Conservation (phyloP, 2,113 vertebrate genomes). For the Bubo bubo region DNA sequence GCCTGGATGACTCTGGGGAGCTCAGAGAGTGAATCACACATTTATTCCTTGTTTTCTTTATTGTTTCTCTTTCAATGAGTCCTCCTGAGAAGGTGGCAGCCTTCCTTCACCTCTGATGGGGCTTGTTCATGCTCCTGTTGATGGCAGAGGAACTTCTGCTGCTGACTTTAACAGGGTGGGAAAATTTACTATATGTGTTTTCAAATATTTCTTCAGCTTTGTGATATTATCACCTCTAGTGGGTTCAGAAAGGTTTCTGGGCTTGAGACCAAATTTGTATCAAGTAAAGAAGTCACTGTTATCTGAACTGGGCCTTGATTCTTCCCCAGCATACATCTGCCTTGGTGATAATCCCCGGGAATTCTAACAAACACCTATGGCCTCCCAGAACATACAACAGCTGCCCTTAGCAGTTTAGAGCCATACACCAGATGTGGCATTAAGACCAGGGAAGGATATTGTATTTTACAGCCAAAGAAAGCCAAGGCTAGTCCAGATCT, state of each 20-base stretch:
- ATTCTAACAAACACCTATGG: background rate
- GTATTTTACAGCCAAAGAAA: background rate
- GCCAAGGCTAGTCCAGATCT: background rate
- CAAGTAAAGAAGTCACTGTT: background rate
- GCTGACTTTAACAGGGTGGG: background rate
- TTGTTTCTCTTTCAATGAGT: background rate
- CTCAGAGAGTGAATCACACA: background rate
- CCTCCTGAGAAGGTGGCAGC: background rate
- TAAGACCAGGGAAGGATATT: background rate
- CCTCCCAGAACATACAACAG: background rate
- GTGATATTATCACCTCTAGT: background rate
- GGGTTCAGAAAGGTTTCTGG: background rate
- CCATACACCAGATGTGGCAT: rapidly evolving
- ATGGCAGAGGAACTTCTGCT: background rate
- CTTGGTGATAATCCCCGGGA: background rate
- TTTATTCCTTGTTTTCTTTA: background rate
- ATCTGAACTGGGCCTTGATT: background rate
- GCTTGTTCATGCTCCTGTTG: background rate
- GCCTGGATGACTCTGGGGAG: background rate
- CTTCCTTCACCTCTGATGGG: background rate
- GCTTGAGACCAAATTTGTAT: background rate
- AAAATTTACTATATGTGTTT: background rate
- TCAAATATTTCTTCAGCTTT: background rate
- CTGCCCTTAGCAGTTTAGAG: background rate
- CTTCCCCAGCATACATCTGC: background rate